Evolutionary conservation across 2,113 vertebrate species (phyloP).

Genomic region (Gavialis gangeticus): DNA sequence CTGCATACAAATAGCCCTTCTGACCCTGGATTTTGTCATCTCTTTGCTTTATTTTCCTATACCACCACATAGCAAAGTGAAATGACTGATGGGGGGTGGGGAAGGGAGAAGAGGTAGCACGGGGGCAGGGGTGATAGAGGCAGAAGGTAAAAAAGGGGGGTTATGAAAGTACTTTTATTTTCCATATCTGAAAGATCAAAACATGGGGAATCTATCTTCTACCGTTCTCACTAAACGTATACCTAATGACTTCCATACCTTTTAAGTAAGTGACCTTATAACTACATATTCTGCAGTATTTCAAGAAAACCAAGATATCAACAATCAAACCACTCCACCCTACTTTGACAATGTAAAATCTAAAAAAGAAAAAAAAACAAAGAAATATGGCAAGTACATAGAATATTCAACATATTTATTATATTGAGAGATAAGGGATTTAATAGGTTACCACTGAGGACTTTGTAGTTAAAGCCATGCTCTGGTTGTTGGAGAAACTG

Average conservation of each 20-base stretch:
- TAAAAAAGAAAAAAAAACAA: no score
- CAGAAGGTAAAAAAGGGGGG: no score
- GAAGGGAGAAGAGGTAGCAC: no score
- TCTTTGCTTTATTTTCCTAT: not conserved
- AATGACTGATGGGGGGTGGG: not conserved
- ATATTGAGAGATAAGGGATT: not conserved
- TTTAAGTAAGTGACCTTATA: not conserved
- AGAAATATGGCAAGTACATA: not conserved
- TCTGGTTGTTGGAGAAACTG: not conserved
- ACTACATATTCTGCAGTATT: not conserved
- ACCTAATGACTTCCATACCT: not conserved
- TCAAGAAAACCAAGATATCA: not conserved
- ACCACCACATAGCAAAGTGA: not conserved
- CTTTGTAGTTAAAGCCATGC: not conserved
- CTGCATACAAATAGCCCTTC: not conserved
- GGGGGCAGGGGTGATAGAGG: no score
- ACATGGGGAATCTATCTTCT: not conserved
- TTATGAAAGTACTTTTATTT: not conserved
- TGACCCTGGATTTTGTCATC: rapidly evolving
- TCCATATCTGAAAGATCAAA: rapidly evolving
- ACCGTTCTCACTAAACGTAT: not conserved
- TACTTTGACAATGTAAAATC: not conserved
- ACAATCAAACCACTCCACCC: not conserved
- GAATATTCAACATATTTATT: not conserved
- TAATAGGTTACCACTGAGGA: slow-evolving; percentile 55